These are phyloP conservation scores for Ardeotis arabs DNA, from an alignment of 2,113 vertebrate species.

Conservation along the genomic window DNA sequence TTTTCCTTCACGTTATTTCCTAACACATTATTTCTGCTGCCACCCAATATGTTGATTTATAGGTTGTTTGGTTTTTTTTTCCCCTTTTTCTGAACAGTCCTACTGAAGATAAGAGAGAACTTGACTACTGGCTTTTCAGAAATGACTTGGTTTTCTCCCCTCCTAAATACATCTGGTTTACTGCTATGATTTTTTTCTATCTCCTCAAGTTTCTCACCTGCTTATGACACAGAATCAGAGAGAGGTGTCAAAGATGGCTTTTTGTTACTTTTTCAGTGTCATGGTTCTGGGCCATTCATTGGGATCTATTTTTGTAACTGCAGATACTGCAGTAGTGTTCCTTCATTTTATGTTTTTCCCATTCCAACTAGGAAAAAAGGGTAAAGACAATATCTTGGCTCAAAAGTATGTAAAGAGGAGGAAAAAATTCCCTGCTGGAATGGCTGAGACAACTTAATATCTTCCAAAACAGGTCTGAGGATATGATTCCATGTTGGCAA, in stretches of 20 bases:
- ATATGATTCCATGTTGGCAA: neutral
- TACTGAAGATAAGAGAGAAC: conserved; percentile 5
- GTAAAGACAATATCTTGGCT: neutral
- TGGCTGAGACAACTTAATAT: neutral
- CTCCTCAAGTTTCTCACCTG: neutral
- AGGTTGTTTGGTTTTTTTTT: neutral
- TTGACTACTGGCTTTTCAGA: neutral
- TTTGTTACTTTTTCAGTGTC: neutral
- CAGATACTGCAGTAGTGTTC: accelerated
- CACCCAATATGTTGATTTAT: neutral
- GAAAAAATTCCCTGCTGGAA: neutral
- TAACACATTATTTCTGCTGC: neutral
- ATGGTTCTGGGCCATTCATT: neutral
- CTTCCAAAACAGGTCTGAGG: neutral
- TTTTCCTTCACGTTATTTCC: neutral
- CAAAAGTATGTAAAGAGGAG: neutral
- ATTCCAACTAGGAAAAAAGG: neutral
- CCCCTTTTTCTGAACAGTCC: neutral
- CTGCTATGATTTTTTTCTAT: neutral
- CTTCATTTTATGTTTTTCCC: neutral
- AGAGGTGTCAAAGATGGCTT: neutral
- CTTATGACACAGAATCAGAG: conserved; percentile 7
- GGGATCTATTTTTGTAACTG: neutral
- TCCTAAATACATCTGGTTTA: conserved; percentile 3
- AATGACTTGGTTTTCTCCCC: conserved; percentile 4